A percentile compares a stretch with the other conserved stretches of the same genome.
Conservation (phyloP, 2,888 invertebrate genomes). For the Lasius fuliginosus region DNA sequence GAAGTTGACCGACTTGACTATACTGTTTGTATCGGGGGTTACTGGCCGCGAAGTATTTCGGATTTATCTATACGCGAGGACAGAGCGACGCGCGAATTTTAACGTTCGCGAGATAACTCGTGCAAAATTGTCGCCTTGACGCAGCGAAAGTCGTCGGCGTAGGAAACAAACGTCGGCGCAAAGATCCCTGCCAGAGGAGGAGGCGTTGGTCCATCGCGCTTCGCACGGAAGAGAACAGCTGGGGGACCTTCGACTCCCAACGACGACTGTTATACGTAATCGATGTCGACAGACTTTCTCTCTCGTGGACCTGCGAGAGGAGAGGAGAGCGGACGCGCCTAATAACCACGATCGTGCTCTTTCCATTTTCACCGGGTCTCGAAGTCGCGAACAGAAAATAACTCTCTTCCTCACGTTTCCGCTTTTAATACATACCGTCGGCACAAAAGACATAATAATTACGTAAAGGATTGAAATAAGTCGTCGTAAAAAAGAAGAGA, state of each 20-base stretch:
- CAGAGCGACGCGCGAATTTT: neutral
- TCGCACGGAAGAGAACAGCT: slow-evolving; percentile 75
- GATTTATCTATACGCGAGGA: slow-evolving; percentile 18
- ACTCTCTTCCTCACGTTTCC: slow-evolving; percentile 23
- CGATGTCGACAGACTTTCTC: slow-evolving; percentile 77
- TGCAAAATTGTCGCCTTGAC: neutral
- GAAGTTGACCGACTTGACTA: slow-evolving; percentile 75
- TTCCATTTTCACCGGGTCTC: slow-evolving; percentile 44
- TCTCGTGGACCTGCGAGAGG: slow-evolving; percentile 65
- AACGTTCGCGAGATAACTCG: slow-evolving; percentile 10
- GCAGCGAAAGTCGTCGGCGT: slow-evolving; percentile 21
- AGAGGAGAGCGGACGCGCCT: slow-evolving; percentile 49
- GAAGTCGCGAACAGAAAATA: slow-evolving; percentile 11
- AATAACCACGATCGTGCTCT: slow-evolving; percentile 41
- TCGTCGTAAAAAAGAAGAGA: neutral
- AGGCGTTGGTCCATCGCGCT: slow-evolving; percentile 75
- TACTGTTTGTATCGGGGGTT: slow-evolving; percentile 52
- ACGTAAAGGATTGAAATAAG: neutral
- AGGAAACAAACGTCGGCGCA: slow-evolving; percentile 41
- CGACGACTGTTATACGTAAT: slow-evolving; percentile 72
- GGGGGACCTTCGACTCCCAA: slow-evolving; percentile 76
- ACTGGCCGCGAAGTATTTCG: slow-evolving; percentile 58
- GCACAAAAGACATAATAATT: slow-evolving; percentile 16
- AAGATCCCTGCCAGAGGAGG: slow-evolving; percentile 32
- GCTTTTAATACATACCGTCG: slow-evolving; percentile 9